These are phyloP conservation scores for Zygothrica quintamaculata DNA, from an alignment of 2,888 invertebrate species.

Conservation along the genomic window DNA sequence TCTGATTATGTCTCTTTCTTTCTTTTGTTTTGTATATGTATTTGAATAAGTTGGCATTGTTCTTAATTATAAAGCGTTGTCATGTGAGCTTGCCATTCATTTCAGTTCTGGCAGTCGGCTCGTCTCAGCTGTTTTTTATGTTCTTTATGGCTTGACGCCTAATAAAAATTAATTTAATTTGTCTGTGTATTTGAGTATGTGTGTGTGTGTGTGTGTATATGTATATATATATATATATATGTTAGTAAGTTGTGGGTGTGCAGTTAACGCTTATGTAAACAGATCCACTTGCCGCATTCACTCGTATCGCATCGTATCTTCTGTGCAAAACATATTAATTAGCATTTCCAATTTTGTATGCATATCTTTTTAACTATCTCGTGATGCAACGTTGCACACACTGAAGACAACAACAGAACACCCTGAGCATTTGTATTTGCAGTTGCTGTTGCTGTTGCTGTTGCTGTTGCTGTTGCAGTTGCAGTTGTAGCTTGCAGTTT, in stretches of 20 bases:
- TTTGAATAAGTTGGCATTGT: constrained; percentile 75
- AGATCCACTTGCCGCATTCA: constrained; percentile 59
- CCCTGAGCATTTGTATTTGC: constrained; percentile 25
- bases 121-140: constrained; percentile 75
- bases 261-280: constrained; percentile 76
- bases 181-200: constrained; percentile 41
- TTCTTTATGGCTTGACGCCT: constrained; percentile 80
- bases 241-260: constrained; percentile 59
- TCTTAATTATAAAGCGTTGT: constrained; percentile 80
- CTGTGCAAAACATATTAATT: constrained; percentile 81
- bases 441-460: constrained; percentile 12
- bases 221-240: constrained; percentile 14
- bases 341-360: constrained; percentile 80
- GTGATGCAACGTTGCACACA: constrained; percentile 77
- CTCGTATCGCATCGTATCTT: constrained; percentile 62
- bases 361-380: constrained; percentile 75
- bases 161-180: constrained; percentile 81
- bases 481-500: too few relatives aligned
- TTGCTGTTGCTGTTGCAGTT: constrained; percentile 11
- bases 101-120: constrained; percentile 37
- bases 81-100: constrained; percentile 80
- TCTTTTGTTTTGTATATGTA: not conserved
- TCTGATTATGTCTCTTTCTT: constrained; percentile 10
- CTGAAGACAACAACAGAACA: constrained; percentile 24
- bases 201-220: constrained; percentile 3